Evolutionary conservation across 2,888 invertebrate species (phyloP).

Genomic region (Lepas anatifera): DNA sequence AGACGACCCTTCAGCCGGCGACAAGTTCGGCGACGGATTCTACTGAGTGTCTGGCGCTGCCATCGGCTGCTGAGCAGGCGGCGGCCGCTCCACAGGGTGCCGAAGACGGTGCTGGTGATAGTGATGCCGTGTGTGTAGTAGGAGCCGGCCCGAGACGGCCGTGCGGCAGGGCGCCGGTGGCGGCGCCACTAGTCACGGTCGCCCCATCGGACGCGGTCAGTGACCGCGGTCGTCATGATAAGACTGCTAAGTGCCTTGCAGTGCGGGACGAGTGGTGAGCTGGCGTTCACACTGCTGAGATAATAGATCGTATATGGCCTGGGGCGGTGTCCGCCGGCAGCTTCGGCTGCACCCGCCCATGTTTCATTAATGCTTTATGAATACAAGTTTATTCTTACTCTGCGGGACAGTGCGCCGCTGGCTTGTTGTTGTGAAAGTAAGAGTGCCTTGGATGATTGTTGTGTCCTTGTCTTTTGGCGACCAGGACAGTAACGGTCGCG

Average conservation of each 20-base stretch:
- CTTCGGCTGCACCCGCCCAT: too few relatives aligned
- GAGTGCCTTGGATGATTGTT: too few relatives aligned
- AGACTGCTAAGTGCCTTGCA: not conserved
- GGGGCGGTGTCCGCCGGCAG: not conserved
- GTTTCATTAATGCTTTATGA: conserved; percentile 10
- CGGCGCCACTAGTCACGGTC: not conserved
- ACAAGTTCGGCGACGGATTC: conserved; percentile 13
- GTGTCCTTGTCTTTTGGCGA: too few relatives aligned
- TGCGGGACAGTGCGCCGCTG: too few relatives aligned
- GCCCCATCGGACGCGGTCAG: not conserved
- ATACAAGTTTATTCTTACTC: conserved; percentile 8
- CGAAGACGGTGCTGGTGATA: not conserved
- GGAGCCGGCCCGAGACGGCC: too few relatives aligned
- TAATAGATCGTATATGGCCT: not conserved
- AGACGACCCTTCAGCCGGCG: conserved; percentile 27
- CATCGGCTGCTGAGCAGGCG: too few relatives aligned
- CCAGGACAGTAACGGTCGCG: too few relatives aligned
- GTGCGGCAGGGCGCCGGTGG: not conserved
- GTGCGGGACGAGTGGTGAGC: not conserved
- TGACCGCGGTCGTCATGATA: not conserved
- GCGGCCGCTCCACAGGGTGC: too few relatives aligned
- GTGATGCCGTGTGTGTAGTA: not conserved
- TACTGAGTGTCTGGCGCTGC: not conserved
- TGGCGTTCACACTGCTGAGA: not conserved
- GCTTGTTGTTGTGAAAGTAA: too few relatives aligned